Evolutionary conservation across 1,140 invertebrate genomes (phyloP), one percentile per base, ranked within the genome.

Genomic region (Zaprionus vittiger): DNA sequence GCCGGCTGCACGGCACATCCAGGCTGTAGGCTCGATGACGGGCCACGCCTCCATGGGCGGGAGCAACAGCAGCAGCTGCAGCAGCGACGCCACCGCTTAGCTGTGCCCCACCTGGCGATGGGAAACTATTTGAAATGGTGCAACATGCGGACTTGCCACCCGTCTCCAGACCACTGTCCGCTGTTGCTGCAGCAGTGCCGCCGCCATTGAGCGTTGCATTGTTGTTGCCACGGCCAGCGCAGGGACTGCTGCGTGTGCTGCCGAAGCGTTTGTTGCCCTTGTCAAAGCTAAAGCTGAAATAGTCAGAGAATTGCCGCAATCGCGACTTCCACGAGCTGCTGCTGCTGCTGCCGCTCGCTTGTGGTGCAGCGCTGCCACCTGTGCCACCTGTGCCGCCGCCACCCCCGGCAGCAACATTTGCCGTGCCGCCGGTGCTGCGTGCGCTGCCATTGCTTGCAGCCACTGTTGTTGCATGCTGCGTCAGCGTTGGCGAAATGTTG

Each of bases 271-370:
- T 92, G 65, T 85, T 80, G 65, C 79, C 73, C 65, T 93, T 93
- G 57, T 93, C 92, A 57, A 93, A 93, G 55, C 81, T 89, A 54
- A 93, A 92, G 77, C 91, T 85, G 26, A 93, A 92, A 37, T 91
- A 91, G 61, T 92, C 91, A 2, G 91, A 93, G 52, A 93, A 90
- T 54, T 93, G 92, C 28, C 90, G 87, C 28, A 93, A 74, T 6
- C 91, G 64, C 9, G 91, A 81, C 24, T 92, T 93, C 86, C 92
- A 92, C 2, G 66, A 63, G 44, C 64, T 73, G 65, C 80, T 66
- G 49, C 73, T 63, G 61, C 55, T 72, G 65, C 60, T 69, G 78
- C 49, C 22, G 59, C 62, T 38, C 34, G 31, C 55, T 12, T 22
- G 71, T 37, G 38, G 75, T 57, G 28, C 22, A 34, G 31, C 31